phyloP scores from a whole-genome alignment of 2,888 invertebrate species.

The Heteropelma amictum region DNA sequence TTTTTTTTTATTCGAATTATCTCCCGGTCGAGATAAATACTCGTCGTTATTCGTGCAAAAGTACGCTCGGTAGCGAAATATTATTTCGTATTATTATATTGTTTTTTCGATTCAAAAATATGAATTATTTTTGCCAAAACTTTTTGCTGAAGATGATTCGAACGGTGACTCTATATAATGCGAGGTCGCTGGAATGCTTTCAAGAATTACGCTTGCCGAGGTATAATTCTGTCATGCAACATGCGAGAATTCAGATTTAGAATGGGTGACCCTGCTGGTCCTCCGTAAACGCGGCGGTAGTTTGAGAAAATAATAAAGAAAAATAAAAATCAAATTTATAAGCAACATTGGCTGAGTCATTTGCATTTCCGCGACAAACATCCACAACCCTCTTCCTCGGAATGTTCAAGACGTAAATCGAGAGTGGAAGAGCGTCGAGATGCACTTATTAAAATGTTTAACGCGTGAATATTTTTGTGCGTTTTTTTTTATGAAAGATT shows the following conservation, averaged over 20 bases:
- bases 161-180: not conserved
- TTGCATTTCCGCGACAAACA: not conserved
- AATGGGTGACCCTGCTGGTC: constrained; percentile 49
- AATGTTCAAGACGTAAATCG: constrained; percentile 19
- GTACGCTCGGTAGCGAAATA: too few relatives aligned
- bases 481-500: too few relatives aligned
- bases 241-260: constrained; percentile 37
- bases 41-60: too few relatives aligned
- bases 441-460: too few relatives aligned
- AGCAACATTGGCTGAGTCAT: not conserved
- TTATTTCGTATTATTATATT: not conserved
- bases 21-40: too few relatives aligned
- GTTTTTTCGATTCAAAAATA: not conserved
- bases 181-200: constrained; percentile 50
- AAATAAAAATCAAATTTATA: constrained; percentile 34
- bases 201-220: constrained; percentile 51
- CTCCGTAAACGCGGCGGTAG: constrained; percentile 5
- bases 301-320: constrained; percentile 39
- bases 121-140: not conserved
- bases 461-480: too few relatives aligned
- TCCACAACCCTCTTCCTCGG: not conserved
- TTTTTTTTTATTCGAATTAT: too few relatives aligned
- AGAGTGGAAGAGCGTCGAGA: not conserved
- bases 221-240: constrained; percentile 51
- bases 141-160: not conserved